Evolutionary conservation across 1,140 invertebrate genomes (phyloP).

Genomic region (Monochamus saltuarius): DNA sequence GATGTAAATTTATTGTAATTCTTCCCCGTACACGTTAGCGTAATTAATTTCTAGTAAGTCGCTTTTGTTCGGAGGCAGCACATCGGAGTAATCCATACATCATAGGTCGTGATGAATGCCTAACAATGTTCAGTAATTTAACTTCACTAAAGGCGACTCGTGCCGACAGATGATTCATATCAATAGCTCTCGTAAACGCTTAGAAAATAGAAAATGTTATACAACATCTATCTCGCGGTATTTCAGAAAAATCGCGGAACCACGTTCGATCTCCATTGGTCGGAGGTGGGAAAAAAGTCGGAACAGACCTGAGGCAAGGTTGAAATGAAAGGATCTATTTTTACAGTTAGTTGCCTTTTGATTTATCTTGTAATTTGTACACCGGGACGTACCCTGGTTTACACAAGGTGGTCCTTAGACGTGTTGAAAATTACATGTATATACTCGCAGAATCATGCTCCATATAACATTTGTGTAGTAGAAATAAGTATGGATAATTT

Average conservation of each 20-base stretch:
- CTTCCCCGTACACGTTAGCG: conserved; percentile 5
- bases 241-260: background rate
- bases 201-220: conserved; percentile 11
- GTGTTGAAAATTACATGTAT: no score
- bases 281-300: background rate
- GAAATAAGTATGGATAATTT: no score
- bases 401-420: no score
- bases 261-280: background rate
- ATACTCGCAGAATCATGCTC: no score
- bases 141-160: conserved; percentile 39
- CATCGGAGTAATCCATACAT: conserved; percentile 35
- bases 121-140: conserved; percentile 38
- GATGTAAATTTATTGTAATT: conserved; percentile 20
- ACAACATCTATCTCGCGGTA: background rate
- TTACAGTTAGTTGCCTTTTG: no score
- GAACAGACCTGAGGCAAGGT: no score
- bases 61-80: conserved; percentile 30
- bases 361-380: no score
- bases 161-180: conserved; percentile 38
- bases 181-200: conserved; percentile 10
- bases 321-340: no score
- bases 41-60: conserved; percentile 24
- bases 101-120: conserved; percentile 36
- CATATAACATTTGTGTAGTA: no score
- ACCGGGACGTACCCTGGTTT: no score